Conservation (phyloP, 2,888 invertebrate species). For the Stegophylla sp. region DNA sequence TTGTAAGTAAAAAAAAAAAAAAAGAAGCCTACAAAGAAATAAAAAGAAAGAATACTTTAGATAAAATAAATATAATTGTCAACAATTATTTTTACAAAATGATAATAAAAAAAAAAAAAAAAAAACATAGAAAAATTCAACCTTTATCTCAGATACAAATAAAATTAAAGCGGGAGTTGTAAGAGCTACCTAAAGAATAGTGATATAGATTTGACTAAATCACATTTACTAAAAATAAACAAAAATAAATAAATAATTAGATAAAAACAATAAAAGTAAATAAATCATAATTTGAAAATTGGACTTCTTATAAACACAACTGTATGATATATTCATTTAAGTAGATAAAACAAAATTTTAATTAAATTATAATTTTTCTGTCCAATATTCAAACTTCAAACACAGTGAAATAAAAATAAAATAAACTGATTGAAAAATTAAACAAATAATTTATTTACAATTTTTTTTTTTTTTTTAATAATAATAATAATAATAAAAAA, state of each 20-base stretch:
- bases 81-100: conserved; percentile 49
- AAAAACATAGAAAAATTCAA: conserved; percentile 49
- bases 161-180: conserved; percentile 36
- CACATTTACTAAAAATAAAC: conserved; percentile 37
- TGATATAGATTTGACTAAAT: conserved; percentile 25
- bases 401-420: conserved; percentile 52
- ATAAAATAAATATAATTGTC: conserved; percentile 45
- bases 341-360: conserved; percentile 43
- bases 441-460: conserved; percentile 32
- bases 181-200: conserved; percentile 36
- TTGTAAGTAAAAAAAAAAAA: conserved; percentile 31
- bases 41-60: conserved; percentile 49
- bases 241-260: conserved; percentile 8
- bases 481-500: conserved; percentile 1
- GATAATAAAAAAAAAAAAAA: conserved; percentile 43
- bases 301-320: conserved; percentile 19
- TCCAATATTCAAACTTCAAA: conserved; percentile 52
- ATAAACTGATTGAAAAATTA: conserved; percentile 40
- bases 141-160: conserved; percentile 39
- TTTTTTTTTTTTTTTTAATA: background rate
- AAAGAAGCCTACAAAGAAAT: conserved; percentile 47
- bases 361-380: conserved; percentile 9
- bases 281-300: conserved; percentile 50
- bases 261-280: conserved; percentile 19
- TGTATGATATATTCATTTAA: conserved; percentile 24